Evolutionary conservation across 2,113 vertebrate species (phyloP).

Genomic region (Phrynosoma platyrhinos): DNA sequence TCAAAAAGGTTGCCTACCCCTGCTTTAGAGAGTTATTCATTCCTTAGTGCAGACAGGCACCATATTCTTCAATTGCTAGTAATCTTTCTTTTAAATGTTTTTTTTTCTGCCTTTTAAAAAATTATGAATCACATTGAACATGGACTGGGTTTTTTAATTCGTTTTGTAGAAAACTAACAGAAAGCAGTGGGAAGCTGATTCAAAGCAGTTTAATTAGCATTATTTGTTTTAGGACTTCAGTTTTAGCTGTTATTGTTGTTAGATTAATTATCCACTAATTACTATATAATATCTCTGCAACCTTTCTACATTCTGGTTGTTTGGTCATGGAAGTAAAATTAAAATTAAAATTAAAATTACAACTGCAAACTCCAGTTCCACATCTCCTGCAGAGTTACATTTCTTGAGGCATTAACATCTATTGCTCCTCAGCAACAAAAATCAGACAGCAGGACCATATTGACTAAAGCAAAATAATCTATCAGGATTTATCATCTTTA

Average conservation of each 20-base stretch:
- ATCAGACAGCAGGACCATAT: background rate
- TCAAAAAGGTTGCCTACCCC: too few species aligned
- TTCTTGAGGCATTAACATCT: background rate
- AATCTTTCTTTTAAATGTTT: background rate
- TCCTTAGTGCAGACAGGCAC: background rate
- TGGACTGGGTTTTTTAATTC: background rate
- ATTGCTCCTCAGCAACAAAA: constrained; percentile 5
- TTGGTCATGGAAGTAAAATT: too few species aligned
- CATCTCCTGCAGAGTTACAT: too few species aligned
- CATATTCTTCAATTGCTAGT: background rate
- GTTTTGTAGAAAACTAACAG: background rate
- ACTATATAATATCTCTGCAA: too few species aligned
- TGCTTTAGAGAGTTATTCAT: background rate
- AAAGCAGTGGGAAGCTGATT: background rate
- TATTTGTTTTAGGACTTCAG: background rate
- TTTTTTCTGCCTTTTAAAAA: background rate
- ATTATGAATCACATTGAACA: background rate
- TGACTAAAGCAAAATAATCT: background rate
- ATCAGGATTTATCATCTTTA: background rate
- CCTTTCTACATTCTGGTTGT: too few species aligned
- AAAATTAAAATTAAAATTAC: too few species aligned
- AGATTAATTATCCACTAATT: too few species aligned
- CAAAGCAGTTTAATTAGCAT: too few species aligned
- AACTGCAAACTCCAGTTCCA: too few species aligned
- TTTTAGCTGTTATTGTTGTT: too few species aligned